Percentiles rank a stretch among this genome's conserved stretches.
Conservation (phyloP, 1,140 invertebrate genomes). For the Dolichoris vasculosae region DNA sequence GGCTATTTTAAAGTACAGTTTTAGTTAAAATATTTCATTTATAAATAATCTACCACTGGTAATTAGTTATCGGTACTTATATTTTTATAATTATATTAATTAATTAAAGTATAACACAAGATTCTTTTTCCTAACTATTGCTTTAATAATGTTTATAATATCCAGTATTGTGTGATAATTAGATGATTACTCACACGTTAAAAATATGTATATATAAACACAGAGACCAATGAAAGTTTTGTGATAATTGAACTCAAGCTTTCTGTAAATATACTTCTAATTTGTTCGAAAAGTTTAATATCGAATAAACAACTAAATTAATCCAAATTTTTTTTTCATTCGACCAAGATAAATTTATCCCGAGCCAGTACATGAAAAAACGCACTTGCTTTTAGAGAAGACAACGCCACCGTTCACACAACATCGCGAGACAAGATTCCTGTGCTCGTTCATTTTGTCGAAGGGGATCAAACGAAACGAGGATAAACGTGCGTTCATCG, state of each 20-base stretch:
- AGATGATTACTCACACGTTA: too few species aligned
- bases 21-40: background rate
- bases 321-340: constrained; percentile 3
- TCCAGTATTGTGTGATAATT: too few species aligned
- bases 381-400: background rate
- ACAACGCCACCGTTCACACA: background rate
- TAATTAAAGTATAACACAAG: too few species aligned
- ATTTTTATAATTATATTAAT: background rate
- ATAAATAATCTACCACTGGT: background rate
- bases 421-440: background rate
- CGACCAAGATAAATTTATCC: background rate
- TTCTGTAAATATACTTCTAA: background rate
- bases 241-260: background rate
- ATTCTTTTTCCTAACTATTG: too few species aligned
- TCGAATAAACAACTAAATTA: background rate
- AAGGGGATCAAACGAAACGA: constrained; percentile 50
- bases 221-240: too few species aligned
- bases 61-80: background rate
- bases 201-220: too few species aligned
- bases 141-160: too few species aligned
- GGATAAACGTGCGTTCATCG: constrained; percentile 43
- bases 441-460: constrained; percentile 37
- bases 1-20: too few species aligned
- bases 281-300: background rate
- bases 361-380: background rate